phyloP scores from a whole-genome alignment of 2,888 invertebrate genomes.

The Galeruca laticollis region DNA sequence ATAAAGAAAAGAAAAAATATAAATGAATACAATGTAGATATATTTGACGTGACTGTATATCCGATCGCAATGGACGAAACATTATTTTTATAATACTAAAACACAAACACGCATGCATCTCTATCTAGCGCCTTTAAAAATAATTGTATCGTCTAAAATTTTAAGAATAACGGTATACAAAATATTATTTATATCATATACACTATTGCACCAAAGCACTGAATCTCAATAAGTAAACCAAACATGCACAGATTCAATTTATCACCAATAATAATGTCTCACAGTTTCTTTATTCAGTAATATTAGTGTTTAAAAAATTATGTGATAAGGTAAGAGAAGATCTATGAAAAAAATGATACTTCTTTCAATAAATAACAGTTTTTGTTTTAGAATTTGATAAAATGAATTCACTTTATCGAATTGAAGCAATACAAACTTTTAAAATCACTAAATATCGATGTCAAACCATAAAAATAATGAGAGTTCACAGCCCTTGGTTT shows the following conservation, averaged over 20 bases:
- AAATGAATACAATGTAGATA: conserved; percentile 30
- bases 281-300: not conserved
- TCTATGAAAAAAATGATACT: too few species aligned
- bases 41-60: conserved; percentile 36
- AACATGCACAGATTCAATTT: conserved; percentile 2
- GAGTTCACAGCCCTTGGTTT: too few species aligned
- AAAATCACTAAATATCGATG: too few species aligned
- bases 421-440: too few species aligned
- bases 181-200: conserved; percentile 15
- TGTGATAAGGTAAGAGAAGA: too few species aligned
- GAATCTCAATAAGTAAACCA: conserved; percentile 14
- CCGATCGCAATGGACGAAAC: conserved; percentile 27
- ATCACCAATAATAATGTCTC: not conserved
- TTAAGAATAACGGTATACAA: conserved; percentile 19
- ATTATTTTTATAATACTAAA: conserved; percentile 22
- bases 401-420: too few species aligned
- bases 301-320: too few species aligned
- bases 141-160: conserved; percentile 17
- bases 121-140: conserved; percentile 26
- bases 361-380: too few species aligned
- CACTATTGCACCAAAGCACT: conserved; percentile 12
- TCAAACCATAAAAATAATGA: too few species aligned
- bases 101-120: conserved; percentile 30
- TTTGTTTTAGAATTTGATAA: too few species aligned
- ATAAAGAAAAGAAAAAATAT: conserved; percentile 24